Conservation (phyloP, 2,888 invertebrate species). For the Adelphocoris suturalis region DNA sequence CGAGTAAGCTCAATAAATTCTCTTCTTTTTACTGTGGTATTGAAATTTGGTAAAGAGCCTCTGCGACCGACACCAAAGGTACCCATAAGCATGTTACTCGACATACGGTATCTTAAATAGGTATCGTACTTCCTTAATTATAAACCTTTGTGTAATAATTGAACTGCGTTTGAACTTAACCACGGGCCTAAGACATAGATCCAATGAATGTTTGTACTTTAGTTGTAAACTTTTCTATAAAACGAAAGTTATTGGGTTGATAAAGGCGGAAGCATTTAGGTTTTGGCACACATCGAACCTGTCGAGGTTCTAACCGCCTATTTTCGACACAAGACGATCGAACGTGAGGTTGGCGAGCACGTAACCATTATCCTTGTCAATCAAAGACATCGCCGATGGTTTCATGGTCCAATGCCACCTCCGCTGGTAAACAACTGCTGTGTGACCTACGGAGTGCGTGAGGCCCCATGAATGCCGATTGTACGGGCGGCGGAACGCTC, state of each 20-base stretch:
- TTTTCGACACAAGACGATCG: conserved; percentile 7
- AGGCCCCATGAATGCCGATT: conserved; percentile 15
- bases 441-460: conserved; percentile 4
- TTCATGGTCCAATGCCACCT: conserved; percentile 26
- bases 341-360: conserved; percentile 44
- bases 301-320: conserved; percentile 7
- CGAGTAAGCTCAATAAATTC: too few species aligned
- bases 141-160: too few species aligned
- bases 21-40: too few species aligned
- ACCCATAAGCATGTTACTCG: too few species aligned
- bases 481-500: background rate
- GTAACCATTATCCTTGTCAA: conserved; percentile 64
- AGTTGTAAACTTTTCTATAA: too few species aligned
- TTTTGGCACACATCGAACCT: background rate
- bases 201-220: too few species aligned
- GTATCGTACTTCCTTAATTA: too few species aligned
- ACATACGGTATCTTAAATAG: too few species aligned
- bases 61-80: too few species aligned
- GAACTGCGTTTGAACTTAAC: too few species aligned
- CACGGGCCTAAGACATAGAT: too few species aligned
- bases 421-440: conserved; percentile 34
- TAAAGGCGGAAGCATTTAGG: background rate
- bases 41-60: too few species aligned
- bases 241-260: background rate
- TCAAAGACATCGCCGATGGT: conserved; percentile 44